These are phyloP conservation scores for Microcebus griseorufus DNA, from an alignment of 2,113 vertebrate species.

Conservation along the genomic window DNA sequence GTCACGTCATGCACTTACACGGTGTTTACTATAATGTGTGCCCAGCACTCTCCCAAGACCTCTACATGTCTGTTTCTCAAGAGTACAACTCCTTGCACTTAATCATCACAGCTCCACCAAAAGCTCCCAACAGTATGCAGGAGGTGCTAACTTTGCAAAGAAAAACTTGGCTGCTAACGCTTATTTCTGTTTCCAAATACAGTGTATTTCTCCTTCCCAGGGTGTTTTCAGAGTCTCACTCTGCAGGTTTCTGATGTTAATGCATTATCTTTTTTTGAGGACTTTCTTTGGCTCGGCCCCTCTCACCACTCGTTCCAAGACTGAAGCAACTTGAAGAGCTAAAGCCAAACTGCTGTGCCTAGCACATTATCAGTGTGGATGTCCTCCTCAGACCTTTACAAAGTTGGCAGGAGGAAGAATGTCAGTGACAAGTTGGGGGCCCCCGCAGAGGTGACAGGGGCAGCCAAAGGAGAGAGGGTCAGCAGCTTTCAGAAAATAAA, in stretches of 20 bases:
- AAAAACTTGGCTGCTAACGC: neutral
- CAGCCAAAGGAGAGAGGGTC: neutral
- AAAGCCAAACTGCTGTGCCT: neutral
- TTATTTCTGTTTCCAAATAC: slow-evolving; percentile 21
- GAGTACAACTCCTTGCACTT: neutral
- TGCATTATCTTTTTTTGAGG: slow-evolving; percentile 3
- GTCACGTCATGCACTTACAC: neutral
- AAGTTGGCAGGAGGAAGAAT: neutral
- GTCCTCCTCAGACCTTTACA: neutral
- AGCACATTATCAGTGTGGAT: neutral
- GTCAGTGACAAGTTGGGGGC: neutral
- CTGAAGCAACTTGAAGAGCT: neutral
- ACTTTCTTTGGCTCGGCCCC: neutral
- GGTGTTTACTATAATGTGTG: neutral
- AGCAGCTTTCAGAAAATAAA: slow-evolving; percentile 53
- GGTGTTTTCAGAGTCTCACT: neutral
- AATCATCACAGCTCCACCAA: neutral
- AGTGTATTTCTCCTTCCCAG: neutral
- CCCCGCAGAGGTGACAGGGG: neutral
- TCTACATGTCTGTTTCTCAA: neutral
- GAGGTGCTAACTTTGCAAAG: slow-evolving; percentile 26
- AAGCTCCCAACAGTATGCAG: neutral
- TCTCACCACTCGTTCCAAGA: neutral
- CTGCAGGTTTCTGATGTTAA: neutral
- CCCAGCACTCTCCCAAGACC: neutral